These are phyloP conservation scores for Ligdia adustata DNA, from an alignment of 2,888 invertebrate species.

Conservation along the genomic window DNA sequence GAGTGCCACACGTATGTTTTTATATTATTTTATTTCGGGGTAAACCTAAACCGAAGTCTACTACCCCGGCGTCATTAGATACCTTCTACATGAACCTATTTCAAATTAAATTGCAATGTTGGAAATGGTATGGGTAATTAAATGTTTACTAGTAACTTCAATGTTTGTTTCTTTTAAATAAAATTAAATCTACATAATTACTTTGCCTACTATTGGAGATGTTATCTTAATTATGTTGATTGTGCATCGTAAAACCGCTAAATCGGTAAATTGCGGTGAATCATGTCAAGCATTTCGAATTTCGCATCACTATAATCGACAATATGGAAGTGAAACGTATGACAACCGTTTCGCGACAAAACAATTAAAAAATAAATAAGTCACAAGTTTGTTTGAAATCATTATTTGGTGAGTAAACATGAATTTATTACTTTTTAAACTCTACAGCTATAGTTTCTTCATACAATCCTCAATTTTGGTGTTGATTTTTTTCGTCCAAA, in stretches of 20 bases:
- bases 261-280: not conserved
- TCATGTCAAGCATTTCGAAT: not conserved
- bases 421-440: conserved; percentile 28
- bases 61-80: no score
- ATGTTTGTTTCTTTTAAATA: no score
- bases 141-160: no score
- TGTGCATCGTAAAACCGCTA: conserved; percentile 2
- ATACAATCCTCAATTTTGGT: not conserved
- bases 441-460: not conserved
- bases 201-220: no score
- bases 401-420: conserved; percentile 67
- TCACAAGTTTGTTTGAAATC: conserved; percentile 60
- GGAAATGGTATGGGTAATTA: no score
- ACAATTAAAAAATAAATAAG: conserved; percentile 76
- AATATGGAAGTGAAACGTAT: conserved; percentile 79
- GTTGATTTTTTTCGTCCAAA: conserved; percentile 30
- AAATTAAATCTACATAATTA: no score
- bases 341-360: conserved; percentile 72
- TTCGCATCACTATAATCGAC: conserved; percentile 61
- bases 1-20: no score
- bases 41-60: no score
- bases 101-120: no score
- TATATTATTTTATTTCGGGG: no score
- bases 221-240: no score
- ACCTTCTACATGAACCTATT: no score